A percentile compares a stretch with the other conserved stretches of the same genome.
These are phyloP conservation scores for Eurypyga helias DNA, from an alignment of 2,113 vertebrate genomes.

Conservation along the genomic window DNA sequence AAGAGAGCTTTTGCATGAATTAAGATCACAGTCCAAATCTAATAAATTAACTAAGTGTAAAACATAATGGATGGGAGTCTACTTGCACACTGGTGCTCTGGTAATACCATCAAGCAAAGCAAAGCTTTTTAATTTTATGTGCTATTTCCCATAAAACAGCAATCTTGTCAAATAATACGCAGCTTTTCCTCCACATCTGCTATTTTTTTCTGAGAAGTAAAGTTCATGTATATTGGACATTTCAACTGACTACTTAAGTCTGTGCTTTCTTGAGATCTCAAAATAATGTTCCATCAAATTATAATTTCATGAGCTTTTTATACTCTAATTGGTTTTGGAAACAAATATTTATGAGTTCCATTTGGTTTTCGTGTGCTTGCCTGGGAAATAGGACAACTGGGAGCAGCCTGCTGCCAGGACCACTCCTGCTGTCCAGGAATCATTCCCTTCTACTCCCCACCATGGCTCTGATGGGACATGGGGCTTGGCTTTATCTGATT, in stretches of 20 bases:
- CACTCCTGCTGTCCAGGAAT: fast-evolving
- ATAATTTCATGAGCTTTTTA: neutral
- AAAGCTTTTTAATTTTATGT: neutral
- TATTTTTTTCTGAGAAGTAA: neutral
- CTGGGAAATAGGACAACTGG: neutral
- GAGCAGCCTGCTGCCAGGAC: neutral
- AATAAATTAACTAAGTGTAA: neutral
- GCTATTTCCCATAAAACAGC: neutral
- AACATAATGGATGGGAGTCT: neutral
- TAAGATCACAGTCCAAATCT: neutral
- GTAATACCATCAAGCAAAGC: neutral
- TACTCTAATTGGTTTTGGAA: neutral
- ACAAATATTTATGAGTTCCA: neutral
- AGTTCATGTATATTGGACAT: neutral
- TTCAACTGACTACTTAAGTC: neutral
- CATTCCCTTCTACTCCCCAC: neutral
- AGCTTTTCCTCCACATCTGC: neutral
- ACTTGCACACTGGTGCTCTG: neutral
- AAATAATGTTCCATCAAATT: neutral
- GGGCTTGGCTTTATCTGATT: neutral
- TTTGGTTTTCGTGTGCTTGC: neutral
- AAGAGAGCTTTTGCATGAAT: neutral
- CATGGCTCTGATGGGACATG: fast-evolving
- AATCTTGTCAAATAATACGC: neutral
- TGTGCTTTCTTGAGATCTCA: neutral